Base-by-base conservation (phyloP, 1,140 invertebrate species). In the Cephus cinctus region DNA sequence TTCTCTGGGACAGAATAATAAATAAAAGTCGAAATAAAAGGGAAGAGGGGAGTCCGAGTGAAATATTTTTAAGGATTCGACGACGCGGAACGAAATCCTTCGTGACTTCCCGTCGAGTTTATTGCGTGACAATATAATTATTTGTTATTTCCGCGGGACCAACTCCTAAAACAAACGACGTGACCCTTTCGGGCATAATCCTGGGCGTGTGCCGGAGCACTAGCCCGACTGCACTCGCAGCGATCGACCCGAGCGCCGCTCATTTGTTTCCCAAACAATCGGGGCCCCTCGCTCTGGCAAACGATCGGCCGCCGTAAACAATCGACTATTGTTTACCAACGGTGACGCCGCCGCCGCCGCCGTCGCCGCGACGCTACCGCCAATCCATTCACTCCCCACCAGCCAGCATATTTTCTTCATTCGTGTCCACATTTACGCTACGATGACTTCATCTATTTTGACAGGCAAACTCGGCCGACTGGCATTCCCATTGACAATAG, bases 51-150 rank as follows among this genome's bases (percentile, higher is more conserved):
- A n/a, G n/a, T n/a, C n/a, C n/a, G n/a, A n/a, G 21, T 47, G 16
- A 43, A 46, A 42, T 15, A 1, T 31, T 45, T 45, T 41, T 52
- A 54, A 48, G 41, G 52, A 39, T 21, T 46, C 60, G 50, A 15
- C 47, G 55, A 58, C 50, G 61, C 43, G 52, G 55, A 48, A 43
- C 54, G 25, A 35, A 32, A 35, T 30, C 30, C 4, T 20, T 19
- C 43, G 16, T 25, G 15, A 39, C 25, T 41, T 54, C 54, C 54
- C 50, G 55, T 42, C 43, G 54, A 46, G 47, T 64, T 64, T 69
- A 65, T 67, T 54, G 63, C 61, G 59, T 61, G 64, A 73, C 68
- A 70, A 65, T 71, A 63, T 69, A 67, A 73, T 71, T 65, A 66
- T 67, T 69, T 59, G 48, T 50, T 55, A 57, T 22, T 48, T 36